phyloP scores from a whole-genome alignment of 1,140 invertebrate species.

The Drosophila sucinea region DNA sequence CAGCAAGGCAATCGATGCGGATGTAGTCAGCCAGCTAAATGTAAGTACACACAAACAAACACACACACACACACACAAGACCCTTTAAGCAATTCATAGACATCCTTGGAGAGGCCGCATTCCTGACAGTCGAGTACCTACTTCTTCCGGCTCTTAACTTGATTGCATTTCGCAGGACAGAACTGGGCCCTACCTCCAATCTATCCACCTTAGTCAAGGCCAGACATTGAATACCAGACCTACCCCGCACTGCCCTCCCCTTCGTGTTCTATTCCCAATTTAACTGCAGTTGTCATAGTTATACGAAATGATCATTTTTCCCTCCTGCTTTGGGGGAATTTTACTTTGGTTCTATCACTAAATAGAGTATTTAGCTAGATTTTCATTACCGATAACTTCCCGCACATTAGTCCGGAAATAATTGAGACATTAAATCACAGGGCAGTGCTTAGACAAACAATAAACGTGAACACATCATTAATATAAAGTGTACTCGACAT shows the following conservation, averaged over 20 bases:
- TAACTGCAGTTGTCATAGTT: neutral
- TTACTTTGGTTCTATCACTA: neutral
- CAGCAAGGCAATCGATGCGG: slow-evolving; percentile 17
- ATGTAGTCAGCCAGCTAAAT: slow-evolving; percentile 53
- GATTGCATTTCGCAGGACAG: slow-evolving; percentile 34
- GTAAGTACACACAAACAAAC: slow-evolving; percentile 46
- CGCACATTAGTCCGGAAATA: neutral
- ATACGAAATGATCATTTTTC: neutral
- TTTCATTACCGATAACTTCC: neutral
- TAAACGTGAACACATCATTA: neutral
- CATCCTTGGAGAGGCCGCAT: neutral
- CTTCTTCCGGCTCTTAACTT: slow-evolving; percentile 33
- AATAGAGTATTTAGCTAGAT: slow-evolving; percentile 3
- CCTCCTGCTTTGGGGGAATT: neutral
- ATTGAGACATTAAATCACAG: slow-evolving; percentile 5
- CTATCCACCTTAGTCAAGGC: neutral
- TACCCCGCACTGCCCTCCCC: too few species aligned
- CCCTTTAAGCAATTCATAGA: slow-evolving; percentile 12
- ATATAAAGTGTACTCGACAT: neutral
- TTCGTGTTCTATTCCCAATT: neutral
- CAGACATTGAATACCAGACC: too few species aligned
- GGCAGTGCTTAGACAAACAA: neutral
- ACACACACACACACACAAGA: neutral
- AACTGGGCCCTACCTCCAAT: neutral
- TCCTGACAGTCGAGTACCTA: neutral